Evolutionary conservation across 2,888 invertebrate genomes (phyloP), one percentile per base, ranked within the genome.

Genomic region (Osedax fenrisi): DNA sequence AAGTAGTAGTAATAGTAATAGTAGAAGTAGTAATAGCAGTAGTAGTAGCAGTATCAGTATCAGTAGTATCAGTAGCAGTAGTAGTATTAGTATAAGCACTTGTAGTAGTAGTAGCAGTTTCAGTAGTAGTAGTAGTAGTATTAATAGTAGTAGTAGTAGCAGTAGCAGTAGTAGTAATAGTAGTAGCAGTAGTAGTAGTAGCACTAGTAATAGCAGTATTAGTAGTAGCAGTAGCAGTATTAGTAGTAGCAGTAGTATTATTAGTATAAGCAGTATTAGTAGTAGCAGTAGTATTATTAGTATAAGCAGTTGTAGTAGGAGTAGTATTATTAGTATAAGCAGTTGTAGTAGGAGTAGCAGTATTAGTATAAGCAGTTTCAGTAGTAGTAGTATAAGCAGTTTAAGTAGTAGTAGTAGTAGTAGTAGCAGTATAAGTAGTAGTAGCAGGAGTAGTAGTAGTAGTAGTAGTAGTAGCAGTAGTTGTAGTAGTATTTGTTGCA

Each of bases 241-340:
- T n/a, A n/a, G n/a, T n/a, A 56, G 56, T 56, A 62, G 62, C 10
- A 62, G 62, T 62, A 62, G 62, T 62, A 62, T 22, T 10, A 62
- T 22, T 62, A 62, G 62, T 10, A 62, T 1, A 13, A 62, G 62
- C 17, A 62, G 62, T 17, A 62, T 22, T 17, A 62, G 2, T 23
- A 17, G 1, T 17, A 62, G 2, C 17, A 2, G 62, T 17, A 62
- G 62, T 17, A 62, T 22, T 2, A 62, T 22, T 2, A 62, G 64
- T 2, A 64, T 23, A 0, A 64, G 64, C 17, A 21, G n/a, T 2
- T 10, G 2, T 1, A 64, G 64, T 21, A 21, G 64, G 1, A 17
- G 64, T 17, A 64, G 21, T 17, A 21, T 2, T 21, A 17, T 23
- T 21, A 64, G 64, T 21, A 17, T 23, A 13, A 64, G 64, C 2